These are phyloP conservation scores for Hyles vespertilio DNA, from an alignment of 1,140 invertebrate species.

Conservation along the genomic window DNA sequence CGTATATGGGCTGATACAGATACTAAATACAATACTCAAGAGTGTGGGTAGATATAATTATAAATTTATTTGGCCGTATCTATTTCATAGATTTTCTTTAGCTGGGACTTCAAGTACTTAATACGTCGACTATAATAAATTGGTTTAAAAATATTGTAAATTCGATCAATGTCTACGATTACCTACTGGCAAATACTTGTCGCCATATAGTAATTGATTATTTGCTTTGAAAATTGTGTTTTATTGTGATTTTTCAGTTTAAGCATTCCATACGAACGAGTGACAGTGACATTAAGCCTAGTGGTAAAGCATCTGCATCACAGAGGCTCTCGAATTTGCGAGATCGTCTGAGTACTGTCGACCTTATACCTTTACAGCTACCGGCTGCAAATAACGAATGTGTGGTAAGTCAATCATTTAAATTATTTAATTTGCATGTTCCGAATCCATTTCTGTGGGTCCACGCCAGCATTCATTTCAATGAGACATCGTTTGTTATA, in stretches of 20 bases:
- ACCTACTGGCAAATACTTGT: background rate
- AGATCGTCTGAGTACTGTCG: conserved; percentile 58
- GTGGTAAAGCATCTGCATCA: conserved; percentile 56
- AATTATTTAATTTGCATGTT: too few relatives aligned
- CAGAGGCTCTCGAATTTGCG: conserved; percentile 59
- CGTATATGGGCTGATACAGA: too few relatives aligned
- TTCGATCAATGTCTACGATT: background rate
- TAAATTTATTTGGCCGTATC: too few relatives aligned
- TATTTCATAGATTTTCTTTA: too few relatives aligned
- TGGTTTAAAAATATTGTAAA: too few relatives aligned
- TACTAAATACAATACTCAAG: too few relatives aligned
- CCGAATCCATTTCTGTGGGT: too few relatives aligned
- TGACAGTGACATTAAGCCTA: conserved; percentile 42
- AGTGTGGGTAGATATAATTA: too few relatives aligned
- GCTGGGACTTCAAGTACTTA: too few relatives aligned
- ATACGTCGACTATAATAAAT: too few relatives aligned
- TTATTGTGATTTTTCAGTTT: conserved; percentile 24
- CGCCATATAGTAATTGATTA: background rate
- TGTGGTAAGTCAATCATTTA: conserved; percentile 32
- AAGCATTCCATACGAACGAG: conserved; percentile 54
- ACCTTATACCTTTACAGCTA: conserved; percentile 59
- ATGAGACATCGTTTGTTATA: too few relatives aligned
- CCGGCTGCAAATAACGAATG: conserved; percentile 51
- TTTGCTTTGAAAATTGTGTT: background rate
- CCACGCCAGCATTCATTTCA: too few relatives aligned